Evolutionary conservation across 2,888 invertebrate genomes (phyloP).

Genomic region (Augochlorella aurata): DNA sequence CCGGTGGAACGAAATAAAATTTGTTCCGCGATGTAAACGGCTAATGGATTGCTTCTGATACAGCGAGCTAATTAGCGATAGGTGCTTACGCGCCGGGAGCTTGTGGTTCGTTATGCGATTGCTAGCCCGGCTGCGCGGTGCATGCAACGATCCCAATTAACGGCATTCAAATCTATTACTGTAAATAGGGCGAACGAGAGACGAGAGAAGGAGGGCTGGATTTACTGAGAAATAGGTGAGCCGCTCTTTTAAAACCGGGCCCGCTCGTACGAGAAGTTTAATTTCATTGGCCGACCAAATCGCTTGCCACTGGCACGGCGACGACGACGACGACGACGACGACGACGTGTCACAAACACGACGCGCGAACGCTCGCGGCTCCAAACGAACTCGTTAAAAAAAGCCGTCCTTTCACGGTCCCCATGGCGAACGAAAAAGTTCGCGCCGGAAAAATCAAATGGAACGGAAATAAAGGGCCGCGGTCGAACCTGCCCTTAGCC

Average conservation of each 20-base stretch:
- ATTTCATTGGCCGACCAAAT: background rate
- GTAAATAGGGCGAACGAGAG: background rate
- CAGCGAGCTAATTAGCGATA: background rate
- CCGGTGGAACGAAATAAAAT: background rate
- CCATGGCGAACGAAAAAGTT: background rate
- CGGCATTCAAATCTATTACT: constrained; percentile 6
- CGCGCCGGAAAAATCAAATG: too few relatives aligned
- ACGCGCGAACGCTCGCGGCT: background rate
- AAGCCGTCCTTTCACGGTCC: background rate
- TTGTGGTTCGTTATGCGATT: constrained; percentile 20
- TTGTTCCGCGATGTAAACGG: background rate
- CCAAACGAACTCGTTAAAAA: background rate
- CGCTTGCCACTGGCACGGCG: background rate
- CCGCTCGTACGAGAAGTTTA: background rate
- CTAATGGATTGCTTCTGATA: constrained; percentile 8
- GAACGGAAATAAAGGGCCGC: too few relatives aligned
- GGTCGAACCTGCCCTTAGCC: background rate
- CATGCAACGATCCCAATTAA: constrained; percentile 23
- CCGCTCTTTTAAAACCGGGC: background rate
- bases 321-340: too few relatives aligned
- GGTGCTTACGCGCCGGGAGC: background rate
- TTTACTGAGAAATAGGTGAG: background rate
- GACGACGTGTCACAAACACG: background rate
- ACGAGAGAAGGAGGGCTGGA: background rate
- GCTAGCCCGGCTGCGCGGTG: background rate